Evolutionary conservation across 2,113 vertebrate species (phyloP).

Genomic region (Setophaga petechia): DNA sequence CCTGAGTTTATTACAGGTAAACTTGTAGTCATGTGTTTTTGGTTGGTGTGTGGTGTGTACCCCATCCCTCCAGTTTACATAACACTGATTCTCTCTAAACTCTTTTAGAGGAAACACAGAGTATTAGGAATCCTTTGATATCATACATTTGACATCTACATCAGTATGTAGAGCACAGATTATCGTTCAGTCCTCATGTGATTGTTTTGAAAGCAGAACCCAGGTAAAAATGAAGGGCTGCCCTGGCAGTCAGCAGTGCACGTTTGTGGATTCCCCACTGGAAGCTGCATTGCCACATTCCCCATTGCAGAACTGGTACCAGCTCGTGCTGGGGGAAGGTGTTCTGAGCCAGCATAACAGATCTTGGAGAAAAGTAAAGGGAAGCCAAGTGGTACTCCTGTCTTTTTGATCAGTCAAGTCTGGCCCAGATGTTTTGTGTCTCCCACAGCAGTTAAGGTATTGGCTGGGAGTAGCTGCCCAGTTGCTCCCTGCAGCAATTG

Average conservation of each 20-base stretch:
- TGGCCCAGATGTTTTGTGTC: neutral
- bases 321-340: neutral
- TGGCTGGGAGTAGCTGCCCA: neutral
- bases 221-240: neutral
- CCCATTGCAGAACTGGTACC: neutral
- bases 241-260: neutral
- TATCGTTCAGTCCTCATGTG: neutral
- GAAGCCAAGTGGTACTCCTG: neutral
- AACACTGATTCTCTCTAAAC: neutral
- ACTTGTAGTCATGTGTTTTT: neutral
- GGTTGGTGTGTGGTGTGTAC: neutral
- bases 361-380: neutral
- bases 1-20: neutral
- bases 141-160: too few species aligned
- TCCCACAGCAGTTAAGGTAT: neutral
- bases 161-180: neutral
- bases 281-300: neutral
- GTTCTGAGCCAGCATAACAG: neutral
- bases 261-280: accelerated
- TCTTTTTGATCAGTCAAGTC: neutral
- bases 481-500: neutral
- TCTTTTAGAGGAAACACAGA: neutral
- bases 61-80: neutral
- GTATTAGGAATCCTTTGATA: neutral
- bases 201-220: neutral